Conservation (phyloP, 2,888 invertebrate genomes). For the Xylocampa areola region DNA sequence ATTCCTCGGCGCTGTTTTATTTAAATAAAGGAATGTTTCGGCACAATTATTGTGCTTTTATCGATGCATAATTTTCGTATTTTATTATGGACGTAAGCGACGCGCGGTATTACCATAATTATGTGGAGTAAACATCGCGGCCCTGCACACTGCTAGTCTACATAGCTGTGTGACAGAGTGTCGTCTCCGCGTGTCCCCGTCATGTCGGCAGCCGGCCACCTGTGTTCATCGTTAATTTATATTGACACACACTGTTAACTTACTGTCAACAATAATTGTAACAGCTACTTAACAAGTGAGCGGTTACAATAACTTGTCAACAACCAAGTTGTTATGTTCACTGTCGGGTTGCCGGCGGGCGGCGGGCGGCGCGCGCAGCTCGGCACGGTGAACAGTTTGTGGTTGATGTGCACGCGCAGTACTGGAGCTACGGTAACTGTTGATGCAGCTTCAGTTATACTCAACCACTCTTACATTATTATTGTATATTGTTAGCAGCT, state of each 20-base stretch:
- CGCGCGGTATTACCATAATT: not conserved
- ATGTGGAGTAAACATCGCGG: not conserved
- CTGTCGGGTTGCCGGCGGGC: slow-evolving; percentile 1
- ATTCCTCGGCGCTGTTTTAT: slow-evolving; percentile 2
- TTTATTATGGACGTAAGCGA: not conserved
- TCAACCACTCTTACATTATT: too few relatives aligned
- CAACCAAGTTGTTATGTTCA: not conserved
- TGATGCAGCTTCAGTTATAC: too few relatives aligned
- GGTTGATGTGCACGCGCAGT: too few relatives aligned
- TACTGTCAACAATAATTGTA: slow-evolving; percentile 23
- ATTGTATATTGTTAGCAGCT: too few relatives aligned
- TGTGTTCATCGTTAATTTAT: slow-evolving; percentile 14
- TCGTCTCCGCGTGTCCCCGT: not conserved
- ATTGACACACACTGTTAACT: slow-evolving; percentile 4
- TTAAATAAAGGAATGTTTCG: slow-evolving; percentile 1
- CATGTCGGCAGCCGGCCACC: slow-evolving; percentile 4
- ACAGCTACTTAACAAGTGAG: slow-evolving; percentile 4
- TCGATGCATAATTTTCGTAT: slow-evolving; percentile 31
- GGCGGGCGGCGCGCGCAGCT: not conserved
- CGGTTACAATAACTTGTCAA: slow-evolving; percentile 6
- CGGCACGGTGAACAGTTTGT: too few relatives aligned
- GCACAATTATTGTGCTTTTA: slow-evolving; percentile 23
- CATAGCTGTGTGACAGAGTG: too few relatives aligned
- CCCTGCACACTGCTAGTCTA: not conserved
- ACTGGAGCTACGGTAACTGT: too few relatives aligned